These are phyloP conservation scores for Scaptodrosophila latifasciaeformis DNA, from an alignment of 2,888 invertebrate genomes.

Conservation along the genomic window DNA sequence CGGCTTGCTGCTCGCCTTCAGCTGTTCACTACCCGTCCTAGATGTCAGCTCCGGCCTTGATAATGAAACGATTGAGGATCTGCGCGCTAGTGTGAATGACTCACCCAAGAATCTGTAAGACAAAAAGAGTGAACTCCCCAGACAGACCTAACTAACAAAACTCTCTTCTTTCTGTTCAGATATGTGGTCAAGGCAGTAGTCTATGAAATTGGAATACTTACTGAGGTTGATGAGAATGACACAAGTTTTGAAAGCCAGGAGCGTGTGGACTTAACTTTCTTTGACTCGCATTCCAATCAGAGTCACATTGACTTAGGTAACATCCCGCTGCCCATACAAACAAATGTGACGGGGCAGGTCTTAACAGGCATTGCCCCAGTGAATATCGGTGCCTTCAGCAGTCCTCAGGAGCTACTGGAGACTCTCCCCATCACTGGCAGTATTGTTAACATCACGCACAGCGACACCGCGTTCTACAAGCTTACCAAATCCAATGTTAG, in stretches of 20 bases:
- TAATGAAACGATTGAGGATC: constrained; percentile 68
- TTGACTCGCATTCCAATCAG: constrained; percentile 76
- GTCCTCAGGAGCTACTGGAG: constrained; percentile 69
- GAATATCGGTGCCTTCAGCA: constrained; percentile 75
- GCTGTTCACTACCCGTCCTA: constrained; percentile 62
- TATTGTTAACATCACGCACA: constrained; percentile 74
- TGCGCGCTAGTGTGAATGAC: constrained; percentile 62
- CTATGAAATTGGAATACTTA: constrained; percentile 79
- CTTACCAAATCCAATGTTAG: constrained; percentile 67
- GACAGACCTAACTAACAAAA: not conserved
- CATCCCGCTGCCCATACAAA: constrained; percentile 77
- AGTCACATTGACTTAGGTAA: constrained; percentile 76
- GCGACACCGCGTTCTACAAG: constrained; percentile 73
- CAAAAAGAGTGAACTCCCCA: not conserved
- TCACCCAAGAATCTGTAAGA: constrained; percentile 72
- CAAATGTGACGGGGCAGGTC: constrained; percentile 77
- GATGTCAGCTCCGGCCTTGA: constrained; percentile 62
- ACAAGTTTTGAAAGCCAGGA: constrained; percentile 76
- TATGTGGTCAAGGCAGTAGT: constrained; percentile 78
- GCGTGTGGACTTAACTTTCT: constrained; percentile 77
- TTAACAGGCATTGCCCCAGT: constrained; percentile 77
- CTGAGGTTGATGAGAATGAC: constrained; percentile 76
- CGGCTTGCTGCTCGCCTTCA: constrained; percentile 52
- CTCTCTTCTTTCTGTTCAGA: constrained; percentile 57
- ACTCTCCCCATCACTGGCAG: constrained; percentile 74